Percentiles rank a stretch among this genome's conserved stretches.
Conservation (phyloP, 2,888 invertebrate genomes). For the Heterodera filipjevi region DNA sequence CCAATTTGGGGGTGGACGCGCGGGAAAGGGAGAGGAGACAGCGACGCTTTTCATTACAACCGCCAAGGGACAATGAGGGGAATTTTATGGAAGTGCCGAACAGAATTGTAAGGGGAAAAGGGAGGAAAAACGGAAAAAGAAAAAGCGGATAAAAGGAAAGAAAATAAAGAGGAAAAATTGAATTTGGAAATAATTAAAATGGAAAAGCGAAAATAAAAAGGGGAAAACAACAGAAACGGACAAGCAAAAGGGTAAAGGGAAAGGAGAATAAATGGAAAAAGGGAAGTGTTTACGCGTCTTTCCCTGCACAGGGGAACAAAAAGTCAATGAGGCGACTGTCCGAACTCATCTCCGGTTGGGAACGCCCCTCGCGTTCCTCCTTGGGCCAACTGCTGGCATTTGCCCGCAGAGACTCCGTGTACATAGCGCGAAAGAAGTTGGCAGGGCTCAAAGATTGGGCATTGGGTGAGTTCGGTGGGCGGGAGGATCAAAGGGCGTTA, state of each 20-base stretch:
- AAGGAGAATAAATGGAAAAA: background rate
- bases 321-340: conserved; percentile 58
- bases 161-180: too few relatives aligned
- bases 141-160: too few relatives aligned
- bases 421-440: conserved; percentile 63
- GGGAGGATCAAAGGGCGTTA: background rate
- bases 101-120: conserved; percentile 4
- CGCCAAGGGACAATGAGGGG: background rate
- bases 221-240: background rate
- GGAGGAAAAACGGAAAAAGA: background rate
- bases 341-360: conserved; percentile 64
- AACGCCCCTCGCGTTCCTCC: conserved; percentile 56
- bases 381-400: conserved; percentile 61
- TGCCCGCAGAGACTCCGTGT: conserved; percentile 61
- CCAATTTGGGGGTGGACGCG: conserved; percentile 5
- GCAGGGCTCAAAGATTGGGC: conserved; percentile 62
- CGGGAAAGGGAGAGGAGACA: background rate
- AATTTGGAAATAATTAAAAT: too few relatives aligned
- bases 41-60: conserved; percentile 19
- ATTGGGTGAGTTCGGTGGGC: conserved; percentile 39
- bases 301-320: background rate
- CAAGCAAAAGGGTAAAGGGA: background rate
- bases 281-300: too few relatives aligned
- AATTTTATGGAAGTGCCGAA: conserved; percentile 15
- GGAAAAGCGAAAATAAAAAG: background rate